Base-by-base conservation (phyloP, 2,888 invertebrate species). In the Acanthopleura granulata region DNA sequence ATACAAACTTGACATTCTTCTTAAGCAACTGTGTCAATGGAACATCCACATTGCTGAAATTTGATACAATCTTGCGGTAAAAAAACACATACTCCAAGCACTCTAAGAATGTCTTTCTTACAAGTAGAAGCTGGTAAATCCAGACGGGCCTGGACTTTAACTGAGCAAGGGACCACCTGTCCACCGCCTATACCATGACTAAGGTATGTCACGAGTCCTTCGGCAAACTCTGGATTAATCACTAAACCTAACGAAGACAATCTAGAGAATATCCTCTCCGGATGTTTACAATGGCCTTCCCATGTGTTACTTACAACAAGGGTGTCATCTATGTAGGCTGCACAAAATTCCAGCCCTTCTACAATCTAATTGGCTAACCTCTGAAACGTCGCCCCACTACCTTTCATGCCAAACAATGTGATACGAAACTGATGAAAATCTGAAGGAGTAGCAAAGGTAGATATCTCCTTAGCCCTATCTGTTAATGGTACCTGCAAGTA, bases 401-500 rank as follows among this genome's bases (percentile, higher is more conserved):
- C 80, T 74, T 79, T 79, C 78, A 83, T 78, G 11, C 81, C 82
- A 72, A 82, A 81, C 15, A 78, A 79, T 78, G 81, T 79, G 12
- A 80, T 82, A 29, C 77, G 76, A 50, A 79, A 81, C 71, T 81
- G 76, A 51, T 62, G 82, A 0, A 80, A 49, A 4, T 40, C 71
- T 6, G 1, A 16, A 6, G 40, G 18, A 15, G 71, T 71, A 49
- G 25, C 40, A 71, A 79, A 82, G 6, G 79, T 82, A 22, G 81
- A 79, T n/a, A 83, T 76, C 69, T 81, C 76, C 72, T 77, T 79
- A 0, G 79, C 82, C 72, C 75, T 72, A 0, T 82, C 76, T 27
- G 78, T 77, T 1, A 82, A 69, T 14, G 80, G 80, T 18, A 83
- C 74, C 25, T 71, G 71, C 49, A 3, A 71, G 40, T 71, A 71